A percentile compares a stretch with the other conserved stretches of the same genome.
Conservation (phyloP, 64 coral and sea anemone genomes). For the Catalaphyllia jardinei region DNA sequence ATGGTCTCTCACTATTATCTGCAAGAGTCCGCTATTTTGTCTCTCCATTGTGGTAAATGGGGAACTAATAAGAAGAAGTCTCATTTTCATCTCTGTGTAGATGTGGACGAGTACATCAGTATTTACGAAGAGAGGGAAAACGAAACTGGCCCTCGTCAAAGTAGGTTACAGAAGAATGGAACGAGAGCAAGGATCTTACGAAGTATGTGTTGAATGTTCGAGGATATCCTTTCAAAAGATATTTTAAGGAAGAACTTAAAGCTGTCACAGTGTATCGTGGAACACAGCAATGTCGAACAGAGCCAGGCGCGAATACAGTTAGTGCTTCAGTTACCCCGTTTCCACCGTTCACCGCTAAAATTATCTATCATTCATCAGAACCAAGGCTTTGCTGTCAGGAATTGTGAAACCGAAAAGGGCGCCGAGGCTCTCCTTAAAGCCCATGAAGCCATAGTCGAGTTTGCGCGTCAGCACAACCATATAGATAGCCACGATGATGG, state of each 20-base stretch:
- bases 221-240: slow-evolving; percentile 69
- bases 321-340: neutral
- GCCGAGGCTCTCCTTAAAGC: slow-evolving; percentile 22
- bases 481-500: slow-evolving; percentile 50
- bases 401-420: neutral
- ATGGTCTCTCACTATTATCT: slow-evolving; percentile 56
- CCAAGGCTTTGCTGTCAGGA: slow-evolving; percentile 65
- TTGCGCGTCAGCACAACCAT: slow-evolving; percentile 37
- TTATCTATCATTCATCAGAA: slow-evolving; percentile 69
- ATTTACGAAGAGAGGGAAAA: slow-evolving; percentile 20
- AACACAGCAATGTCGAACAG: no score
- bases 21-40: slow-evolving; percentile 41
- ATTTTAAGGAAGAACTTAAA: slow-evolving; percentile 53
- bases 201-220: slow-evolving; percentile 53
- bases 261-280: slow-evolving; percentile 15
- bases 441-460: slow-evolving; percentile 61
- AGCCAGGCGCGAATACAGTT: neutral
- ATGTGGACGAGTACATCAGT: slow-evolving; percentile 57
- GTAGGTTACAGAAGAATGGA: slow-evolving; percentile 78
- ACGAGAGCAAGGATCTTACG: slow-evolving; percentile 24
- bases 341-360: neutral
- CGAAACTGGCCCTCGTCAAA: slow-evolving; percentile 51
- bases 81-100: slow-evolving; percentile 73
- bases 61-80: slow-evolving; percentile 39
- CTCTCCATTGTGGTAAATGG: slow-evolving; percentile 79